Base-by-base conservation (phyloP, 2,113 vertebrate species). In the Rhinoderma darwinii region DNA sequence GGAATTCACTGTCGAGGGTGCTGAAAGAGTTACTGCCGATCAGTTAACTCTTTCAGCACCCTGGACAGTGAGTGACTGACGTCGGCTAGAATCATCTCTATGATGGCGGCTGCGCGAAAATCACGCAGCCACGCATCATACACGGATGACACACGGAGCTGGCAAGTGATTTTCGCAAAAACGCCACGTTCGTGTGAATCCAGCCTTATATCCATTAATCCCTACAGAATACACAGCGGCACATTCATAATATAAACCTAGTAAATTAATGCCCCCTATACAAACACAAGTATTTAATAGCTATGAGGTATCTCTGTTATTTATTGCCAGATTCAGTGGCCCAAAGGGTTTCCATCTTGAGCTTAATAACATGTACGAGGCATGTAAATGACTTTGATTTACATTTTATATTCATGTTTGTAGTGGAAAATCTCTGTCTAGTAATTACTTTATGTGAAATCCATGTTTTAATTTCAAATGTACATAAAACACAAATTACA, bases 351-450 rank as follows among this genome's bases (percentile, higher is more conserved):
- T 63, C 22, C 25, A 18, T 82, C 56, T 30, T 66, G 25, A 12
- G 14, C 41, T 43, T 61, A 18, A 82, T 41, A 17, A 15, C 56
- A 63, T 44, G 79, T 82, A 82, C 25, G n/a, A 82, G 56, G 54
- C 79, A 82, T 82, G 79, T 82, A 82, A 82, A 82, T 66, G 54
- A 59, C 39, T 82, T 47, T 63, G 22, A 81, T 61, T 81, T 81
- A 30, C 79, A 63, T 39, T 66, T 43, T 66, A 63, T 63, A 41
- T 59, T 82, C 41, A 18, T 82, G 79, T 82, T 81, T 82, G 32
- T 44, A 27, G 79, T 30, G 79, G 17, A 43, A 66, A 44, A n/a
- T 30, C 37, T 39, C 54, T 25, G 79, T 61, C 56, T 66, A 43
- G 79, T 82, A 82, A 82, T 82, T 82, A 61, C 37, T 61, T 81